Percentiles rank a stretch among this genome's conserved stretches.
phyloP scores from a whole-genome alignment of 2,888 invertebrate species.

The Orthonychiurus folsomi region DNA sequence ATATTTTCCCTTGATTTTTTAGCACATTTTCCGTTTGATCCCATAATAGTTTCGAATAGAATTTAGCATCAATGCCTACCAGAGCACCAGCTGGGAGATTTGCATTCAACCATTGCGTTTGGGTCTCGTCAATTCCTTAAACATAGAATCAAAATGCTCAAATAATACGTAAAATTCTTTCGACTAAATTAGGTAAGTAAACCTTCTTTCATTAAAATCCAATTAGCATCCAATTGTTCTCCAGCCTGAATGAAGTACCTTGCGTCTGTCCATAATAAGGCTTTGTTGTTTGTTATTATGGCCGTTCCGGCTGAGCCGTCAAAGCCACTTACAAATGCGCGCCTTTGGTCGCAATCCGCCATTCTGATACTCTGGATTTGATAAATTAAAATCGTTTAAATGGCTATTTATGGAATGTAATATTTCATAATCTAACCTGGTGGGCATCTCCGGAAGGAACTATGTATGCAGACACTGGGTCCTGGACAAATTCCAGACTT shows the following conservation, averaged over 20 bases:
- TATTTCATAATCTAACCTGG: constrained; percentile 49
- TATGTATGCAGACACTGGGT: constrained; percentile 64
- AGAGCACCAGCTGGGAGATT: constrained; percentile 35
- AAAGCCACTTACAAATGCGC: constrained; percentile 79
- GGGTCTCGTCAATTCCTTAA: constrained; percentile 15
- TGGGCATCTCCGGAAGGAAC: constrained; percentile 76
- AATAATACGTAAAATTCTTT: background rate
- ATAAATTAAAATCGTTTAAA: constrained; percentile 4
- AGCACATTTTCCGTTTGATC: constrained; percentile 28
- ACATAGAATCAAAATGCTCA: background rate
- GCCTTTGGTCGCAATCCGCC: constrained; percentile 68
- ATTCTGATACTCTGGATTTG: constrained; percentile 72
- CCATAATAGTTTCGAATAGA: constrained; percentile 40
- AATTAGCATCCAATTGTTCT: constrained; percentile 66
- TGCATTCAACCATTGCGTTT: constrained; percentile 39
- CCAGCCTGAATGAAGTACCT: constrained; percentile 85
- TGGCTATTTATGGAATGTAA: background rate
- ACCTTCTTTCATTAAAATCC: constrained; percentile 86
- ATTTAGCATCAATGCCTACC: constrained; percentile 41
- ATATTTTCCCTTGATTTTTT: constrained; percentile 27
- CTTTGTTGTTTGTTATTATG: constrained; percentile 58
- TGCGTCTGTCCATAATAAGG: constrained; percentile 91
- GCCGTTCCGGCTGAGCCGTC: constrained; percentile 70
- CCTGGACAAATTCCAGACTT: constrained; percentile 47
- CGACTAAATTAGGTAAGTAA: constrained; percentile 17